Evolutionary conservation across 1,140 invertebrate species (phyloP).

Genomic region (Uloborus diversus): DNA sequence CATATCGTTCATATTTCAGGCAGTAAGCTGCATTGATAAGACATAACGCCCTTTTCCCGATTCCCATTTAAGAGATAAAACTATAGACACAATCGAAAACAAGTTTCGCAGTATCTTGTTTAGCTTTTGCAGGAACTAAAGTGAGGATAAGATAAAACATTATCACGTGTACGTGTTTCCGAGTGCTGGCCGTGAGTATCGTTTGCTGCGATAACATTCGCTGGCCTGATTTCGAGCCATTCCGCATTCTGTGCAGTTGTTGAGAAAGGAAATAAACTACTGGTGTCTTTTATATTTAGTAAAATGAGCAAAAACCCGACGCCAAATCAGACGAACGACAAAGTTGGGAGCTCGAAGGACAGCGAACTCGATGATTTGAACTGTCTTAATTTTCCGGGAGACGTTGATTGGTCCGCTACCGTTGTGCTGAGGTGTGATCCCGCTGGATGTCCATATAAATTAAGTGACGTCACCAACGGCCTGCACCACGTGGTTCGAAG

Average conservation of each 20-base stretch:
- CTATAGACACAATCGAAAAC: no score
- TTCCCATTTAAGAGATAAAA: no score
- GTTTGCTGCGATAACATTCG: not conserved
- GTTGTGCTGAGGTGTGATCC: conserved; percentile 33
- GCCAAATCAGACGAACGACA: not conserved
- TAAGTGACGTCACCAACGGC: conserved; percentile 9
- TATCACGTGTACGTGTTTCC: not conserved
- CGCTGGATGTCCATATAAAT: conserved; percentile 2
- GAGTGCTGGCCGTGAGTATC: not conserved
- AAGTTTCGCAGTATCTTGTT: no score
- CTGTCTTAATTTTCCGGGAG: conserved; percentile 2
- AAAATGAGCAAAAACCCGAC: not conserved
- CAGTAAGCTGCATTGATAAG: no score
- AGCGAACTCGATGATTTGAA: conserved; percentile 12
- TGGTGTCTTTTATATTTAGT: no score
- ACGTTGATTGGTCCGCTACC: conserved; percentile 38
- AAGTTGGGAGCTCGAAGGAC: not conserved
- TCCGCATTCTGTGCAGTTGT: not conserved
- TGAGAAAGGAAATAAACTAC: not conserved
- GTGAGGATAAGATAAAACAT: no score
- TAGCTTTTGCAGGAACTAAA: no score
- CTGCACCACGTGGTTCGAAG: not conserved
- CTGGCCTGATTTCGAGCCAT: not conserved
- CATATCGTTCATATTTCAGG: no score
- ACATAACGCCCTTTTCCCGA: no score